phyloP scores from a whole-genome alignment of 2,888 invertebrate genomes.

The Drosophila bunnanda region DNA sequence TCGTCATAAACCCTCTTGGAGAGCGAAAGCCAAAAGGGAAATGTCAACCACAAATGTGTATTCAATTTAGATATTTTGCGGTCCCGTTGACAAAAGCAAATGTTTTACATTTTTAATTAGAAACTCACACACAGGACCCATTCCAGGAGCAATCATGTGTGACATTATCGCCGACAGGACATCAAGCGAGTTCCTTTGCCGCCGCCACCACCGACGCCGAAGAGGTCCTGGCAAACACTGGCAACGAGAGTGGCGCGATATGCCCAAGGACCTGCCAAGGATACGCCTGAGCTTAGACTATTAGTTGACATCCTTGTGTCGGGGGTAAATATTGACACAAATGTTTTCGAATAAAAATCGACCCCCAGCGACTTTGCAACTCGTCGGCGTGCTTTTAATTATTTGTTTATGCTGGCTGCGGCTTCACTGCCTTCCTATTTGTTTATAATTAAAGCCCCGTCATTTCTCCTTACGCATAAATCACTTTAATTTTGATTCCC shows the following conservation, averaged over 20 bases:
- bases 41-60: conserved; percentile 32
- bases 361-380: conserved; percentile 66
- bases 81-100: conserved; percentile 50
- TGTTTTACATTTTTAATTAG: conserved; percentile 80
- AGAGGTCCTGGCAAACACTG: conserved; percentile 49
- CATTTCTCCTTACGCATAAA: conserved; percentile 42
- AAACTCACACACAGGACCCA: conserved; percentile 60
- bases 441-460: conserved; percentile 75
- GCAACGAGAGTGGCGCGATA: conserved; percentile 24
- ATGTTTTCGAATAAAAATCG: conserved; percentile 70
- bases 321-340: conserved; percentile 70
- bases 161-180: conserved; percentile 73
- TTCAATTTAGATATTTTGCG: conserved; percentile 51
- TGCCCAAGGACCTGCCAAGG: conserved; percentile 66
- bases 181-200: conserved; percentile 49
- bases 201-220: conserved; percentile 23
- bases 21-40: conserved; percentile 29
- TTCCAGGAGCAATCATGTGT: conserved; percentile 65
- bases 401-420: conserved; percentile 72
- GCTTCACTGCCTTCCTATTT: conserved; percentile 63
- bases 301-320: conserved; percentile 65
- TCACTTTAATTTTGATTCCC: conserved; percentile 63
- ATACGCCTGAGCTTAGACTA: conserved; percentile 55
- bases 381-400: conserved; percentile 72
- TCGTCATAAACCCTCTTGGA: conserved; percentile 8